Percentiles rank a stretch among this genome's conserved stretches.
Evolutionary conservation across 2,888 invertebrate genomes (phyloP).

Genomic region (Blera fallax): DNA sequence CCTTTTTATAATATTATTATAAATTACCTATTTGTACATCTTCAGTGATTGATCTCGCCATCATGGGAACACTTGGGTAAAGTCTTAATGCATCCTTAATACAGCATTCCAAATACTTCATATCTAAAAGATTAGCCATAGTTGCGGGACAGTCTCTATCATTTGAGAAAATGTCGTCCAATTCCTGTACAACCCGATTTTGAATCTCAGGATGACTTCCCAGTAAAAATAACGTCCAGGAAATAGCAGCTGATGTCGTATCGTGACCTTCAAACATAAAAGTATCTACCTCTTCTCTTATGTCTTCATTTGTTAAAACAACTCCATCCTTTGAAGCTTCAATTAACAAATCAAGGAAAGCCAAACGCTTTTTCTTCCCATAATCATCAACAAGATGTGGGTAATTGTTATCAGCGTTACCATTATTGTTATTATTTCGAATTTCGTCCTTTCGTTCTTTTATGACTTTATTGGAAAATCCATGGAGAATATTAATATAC

Average conservation of each 20-base stretch:
- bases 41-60: constrained; percentile 84
- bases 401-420: constrained; percentile 75
- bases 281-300: constrained; percentile 86
- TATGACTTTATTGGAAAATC: constrained; percentile 83
- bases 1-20: not conserved
- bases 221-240: constrained; percentile 81
- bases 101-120: constrained; percentile 87
- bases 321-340: constrained; percentile 83
- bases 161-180: constrained; percentile 82
- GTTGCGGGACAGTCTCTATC: constrained; percentile 82
- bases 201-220: constrained; percentile 81
- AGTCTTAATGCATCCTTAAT: constrained; percentile 87
- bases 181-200: constrained; percentile 82
- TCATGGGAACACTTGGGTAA: constrained; percentile 87
- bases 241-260: constrained; percentile 82
- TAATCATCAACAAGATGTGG: constrained; percentile 78
- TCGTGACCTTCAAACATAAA: constrained; percentile 85
- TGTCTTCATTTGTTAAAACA: constrained; percentile 81
- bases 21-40: constrained; percentile 84
- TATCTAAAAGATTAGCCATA: constrained; percentile 84
- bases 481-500: constrained; percentile 81
- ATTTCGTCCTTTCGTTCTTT: constrained; percentile 82
- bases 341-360: constrained; percentile 84
- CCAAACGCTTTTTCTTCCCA: constrained; percentile 83
- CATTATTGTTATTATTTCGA: constrained; percentile 74